Evolutionary conservation across 2,113 vertebrate species (phyloP).

Genomic region (Shinisaurus crocodilurus): DNA sequence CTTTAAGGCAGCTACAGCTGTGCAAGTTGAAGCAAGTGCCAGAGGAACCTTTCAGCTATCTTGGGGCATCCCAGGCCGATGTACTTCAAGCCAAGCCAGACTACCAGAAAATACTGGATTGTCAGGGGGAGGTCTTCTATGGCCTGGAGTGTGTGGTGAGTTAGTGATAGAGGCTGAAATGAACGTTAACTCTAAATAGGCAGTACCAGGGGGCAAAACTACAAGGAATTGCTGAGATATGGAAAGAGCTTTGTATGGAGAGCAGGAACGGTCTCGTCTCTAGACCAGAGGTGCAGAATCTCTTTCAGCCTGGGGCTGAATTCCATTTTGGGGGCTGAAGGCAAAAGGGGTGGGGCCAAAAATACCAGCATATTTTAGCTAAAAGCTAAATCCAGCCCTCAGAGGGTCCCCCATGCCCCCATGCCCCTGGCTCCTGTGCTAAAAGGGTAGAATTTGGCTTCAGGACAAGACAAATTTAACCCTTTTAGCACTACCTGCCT

Average conservation of each 20-base stretch:
- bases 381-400: no score
- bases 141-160: constrained; percentile 74
- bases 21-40: not conserved
- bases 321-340: not conserved
- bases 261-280: not conserved
- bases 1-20: constrained; percentile 61
- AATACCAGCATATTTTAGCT: no score
- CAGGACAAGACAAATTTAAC: no score
- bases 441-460: no score
- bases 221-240: not conserved
- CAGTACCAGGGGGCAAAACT: not conserved
- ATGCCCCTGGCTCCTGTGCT: no score
- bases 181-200: not conserved
- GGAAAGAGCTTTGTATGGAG: not conserved
- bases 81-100: constrained; percentile 73
- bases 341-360: not conserved
- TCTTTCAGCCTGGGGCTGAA: not conserved
- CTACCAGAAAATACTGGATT: constrained; percentile 68
- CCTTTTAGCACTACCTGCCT: no score
- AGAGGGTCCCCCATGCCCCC: no score
- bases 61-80: constrained; percentile 64
- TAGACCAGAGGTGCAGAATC: not conserved
- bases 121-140: constrained; percentile 63
- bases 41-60: not conserved
- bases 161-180: constrained; percentile 11